Base-by-base conservation (phyloP, 2,797 vertebrate genomes). In the Labeo calbasu region DNA sequence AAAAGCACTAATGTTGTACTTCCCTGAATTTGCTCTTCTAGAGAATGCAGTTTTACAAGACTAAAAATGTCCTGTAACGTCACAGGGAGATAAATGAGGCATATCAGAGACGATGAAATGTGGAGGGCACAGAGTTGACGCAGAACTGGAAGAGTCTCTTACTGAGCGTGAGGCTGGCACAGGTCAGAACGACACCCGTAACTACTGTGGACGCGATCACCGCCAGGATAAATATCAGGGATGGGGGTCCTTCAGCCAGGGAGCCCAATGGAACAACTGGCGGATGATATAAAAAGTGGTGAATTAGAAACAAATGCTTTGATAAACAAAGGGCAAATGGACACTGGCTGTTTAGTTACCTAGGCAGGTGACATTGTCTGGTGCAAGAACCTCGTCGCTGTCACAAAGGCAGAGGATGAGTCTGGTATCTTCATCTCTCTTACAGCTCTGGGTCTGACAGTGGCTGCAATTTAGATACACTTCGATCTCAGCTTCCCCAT, bases 381-480 rank as follows among this genome's bases (percentile, higher is more conserved):
- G 91, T 89, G 96, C 95, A 43, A 98, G 94, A 84, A 95, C 91
- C 81, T 96, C 94, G 4, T 95, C 94, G 1, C 93, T 91, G n/a
- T 95, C 93, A 85, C 98, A 99, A 0, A 95, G 89, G 72, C 97
- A 98, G 63, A 95, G 85, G 28, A 96, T 91, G 55, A 94, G 86
- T 79, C 92, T 94, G 72, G 94, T 93, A 0, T 94, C 94, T 73
- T 95, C 92, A 21, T 95, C 94, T 43, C 93, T 92, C 32, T 92
- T 96, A 89, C 97, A 99, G 92, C 90, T 96, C 90, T 96, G 96
- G 0, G 95, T 95, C 88, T 96, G 94, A 85, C 97, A 98, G 89
- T 97, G 97, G 91, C 95, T 97, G 90, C 97, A 98, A 89, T 96
- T 98, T 50, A 96, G 92, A 79, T 96, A 94, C 76, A 96, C 94